Evolutionary conservation across 2,113 vertebrate genomes (phyloP).

Genomic region (Oncorhynchus clarkii): DNA sequence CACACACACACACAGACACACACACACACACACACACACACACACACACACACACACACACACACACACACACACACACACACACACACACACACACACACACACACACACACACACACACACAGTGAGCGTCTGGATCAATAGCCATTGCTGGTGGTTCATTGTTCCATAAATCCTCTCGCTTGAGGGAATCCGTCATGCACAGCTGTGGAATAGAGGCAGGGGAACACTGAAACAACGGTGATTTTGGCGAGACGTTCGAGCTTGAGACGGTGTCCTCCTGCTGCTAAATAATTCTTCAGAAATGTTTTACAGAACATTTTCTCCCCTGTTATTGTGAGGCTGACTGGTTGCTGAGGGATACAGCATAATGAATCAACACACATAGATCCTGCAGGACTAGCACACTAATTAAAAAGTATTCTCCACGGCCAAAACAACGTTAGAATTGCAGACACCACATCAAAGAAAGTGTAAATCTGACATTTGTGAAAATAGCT

Average conservation of each 20-base stretch:
- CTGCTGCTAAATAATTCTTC: conserved; percentile 33
- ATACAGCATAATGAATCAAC: conserved; percentile 33
- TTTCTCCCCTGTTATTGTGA: conserved; percentile 29
- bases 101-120: too few species aligned
- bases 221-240: conserved; percentile 53
- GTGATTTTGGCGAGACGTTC: conserved; percentile 12
- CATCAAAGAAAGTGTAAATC: background rate
- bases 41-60: too few species aligned
- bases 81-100: too few species aligned
- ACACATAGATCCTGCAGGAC: conserved; percentile 38
- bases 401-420: conserved; percentile 26
- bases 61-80: too few species aligned
- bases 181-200: conserved; percentile 70
- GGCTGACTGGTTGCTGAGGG: conserved; percentile 37
- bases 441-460: background rate
- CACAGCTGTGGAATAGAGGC: conserved; percentile 67
- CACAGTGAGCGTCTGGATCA: conserved; percentile 53
- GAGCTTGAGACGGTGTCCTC: conserved; percentile 14
- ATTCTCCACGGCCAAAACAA: background rate
- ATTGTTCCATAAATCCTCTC: conserved; percentile 53
- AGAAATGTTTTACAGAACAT: conserved; percentile 55
- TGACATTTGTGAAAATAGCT: background rate
- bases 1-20: too few species aligned
- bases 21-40: background rate
- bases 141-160: conserved; percentile 59